phyloP scores from a whole-genome alignment of 2,113 vertebrate genomes.

The Tretioscincus oriximinensis region DNA sequence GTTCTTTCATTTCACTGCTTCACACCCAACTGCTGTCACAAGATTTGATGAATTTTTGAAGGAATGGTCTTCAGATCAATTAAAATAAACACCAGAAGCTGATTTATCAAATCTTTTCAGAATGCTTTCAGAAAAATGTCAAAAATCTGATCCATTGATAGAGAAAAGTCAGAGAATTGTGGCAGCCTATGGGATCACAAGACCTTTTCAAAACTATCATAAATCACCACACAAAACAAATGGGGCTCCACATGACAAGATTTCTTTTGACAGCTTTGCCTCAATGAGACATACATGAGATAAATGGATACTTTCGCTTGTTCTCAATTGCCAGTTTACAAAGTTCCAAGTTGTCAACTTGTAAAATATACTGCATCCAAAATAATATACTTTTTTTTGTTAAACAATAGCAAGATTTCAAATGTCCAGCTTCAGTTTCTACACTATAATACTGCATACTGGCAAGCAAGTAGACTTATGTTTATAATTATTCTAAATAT shows the following conservation, averaged over 20 bases:
- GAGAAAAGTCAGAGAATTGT: constrained; percentile 84
- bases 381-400: constrained; percentile 65
- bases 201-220: constrained; percentile 91
- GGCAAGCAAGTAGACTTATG: constrained; percentile 19
- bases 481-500: constrained; percentile 39
- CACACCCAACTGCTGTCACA: constrained; percentile 74
- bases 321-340: constrained; percentile 82
- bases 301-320: constrained; percentile 79
- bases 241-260: constrained; percentile 84
- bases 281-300: constrained; percentile 81
- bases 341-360: constrained; percentile 81
- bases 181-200: constrained; percentile 88
- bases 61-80: constrained; percentile 84
- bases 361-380: constrained; percentile 76
- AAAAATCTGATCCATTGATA: constrained; percentile 86
- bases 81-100: constrained; percentile 84
- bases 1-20: constrained; percentile 67
- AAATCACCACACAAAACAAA: constrained; percentile 90
- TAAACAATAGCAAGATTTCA: constrained; percentile 61
- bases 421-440: constrained; percentile 47
- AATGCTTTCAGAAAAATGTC: constrained; percentile 82
- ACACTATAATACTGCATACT: constrained; percentile 38
- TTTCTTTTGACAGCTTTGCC: constrained; percentile 84
- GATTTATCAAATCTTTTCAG: constrained; percentile 87
- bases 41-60: constrained; percentile 81